Evolutionary conservation across 2,888 invertebrate genomes (phyloP), one percentile per base, ranked within the genome.

Genomic region (Parochlus steinenii): DNA sequence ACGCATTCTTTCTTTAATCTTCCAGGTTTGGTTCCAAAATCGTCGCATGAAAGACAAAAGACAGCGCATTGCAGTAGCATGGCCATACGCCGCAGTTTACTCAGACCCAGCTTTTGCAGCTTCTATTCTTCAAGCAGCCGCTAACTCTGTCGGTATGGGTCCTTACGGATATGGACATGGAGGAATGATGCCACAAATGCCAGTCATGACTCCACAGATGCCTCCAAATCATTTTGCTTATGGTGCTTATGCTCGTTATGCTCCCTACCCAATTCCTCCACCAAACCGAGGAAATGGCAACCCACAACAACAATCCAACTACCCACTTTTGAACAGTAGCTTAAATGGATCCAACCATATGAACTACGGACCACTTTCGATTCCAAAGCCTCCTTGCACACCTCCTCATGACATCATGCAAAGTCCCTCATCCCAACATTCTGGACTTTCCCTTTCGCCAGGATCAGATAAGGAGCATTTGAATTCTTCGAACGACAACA

Each of bases 11-110:
- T 46, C 40, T 38, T 43, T 46, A 41, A 53, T 45, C 40, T 58
- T 58, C 3, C 67, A 87, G 86, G 87, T 90, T 14, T 97, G 97
- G 97, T 98, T 98, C 56, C 92, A 92, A 68, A 92, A 92, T 56
- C 69, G 92, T 22, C 67, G 92, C 34, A 92, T 92, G 90, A 92
- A 97, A 54, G 95, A 97, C 63, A 97, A 98, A 50, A 71, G 97
- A 0, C 95, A 97, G 53, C 68, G 90, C 11, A 79, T 92, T 56
- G 86, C 92, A 1, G 74, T 93, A 45, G 80, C 86, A 0, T 95
- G 95, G 93, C 93, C 93, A 0, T 89, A 90, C 58, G 80, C 85
- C 0, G 83, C 87, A 0, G 87, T 93, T 38, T 90, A 90, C 61
- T 78, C 86, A 18, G 93, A 95, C 50, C 92, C 93, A 0, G 79